Base-by-base conservation (phyloP, 2,113 vertebrate genomes). In the Mustelus asterias region DNA sequence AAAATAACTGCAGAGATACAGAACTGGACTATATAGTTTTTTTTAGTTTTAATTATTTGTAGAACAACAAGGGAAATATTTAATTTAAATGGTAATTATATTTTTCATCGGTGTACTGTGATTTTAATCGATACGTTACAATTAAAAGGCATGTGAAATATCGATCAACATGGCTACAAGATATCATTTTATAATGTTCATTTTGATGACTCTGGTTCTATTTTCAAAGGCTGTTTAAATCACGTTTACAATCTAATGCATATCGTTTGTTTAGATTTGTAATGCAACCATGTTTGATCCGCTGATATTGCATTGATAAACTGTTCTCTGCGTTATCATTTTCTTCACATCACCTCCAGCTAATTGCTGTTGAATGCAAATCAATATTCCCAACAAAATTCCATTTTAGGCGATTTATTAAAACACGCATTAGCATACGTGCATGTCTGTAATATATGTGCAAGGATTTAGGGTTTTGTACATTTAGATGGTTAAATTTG, bases 1-100 rank as follows among this genome's bases (percentile, higher is more conserved):
- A 97, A 67, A 98, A 97, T 97, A 97, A 97, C 97, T 97, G 96
- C 97, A 96, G 97, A 97, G 13, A 97, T 97, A 97, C 97, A 97
- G 97, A 96, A 97, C 96, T 97, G 94, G 10, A 72, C 41, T 48
- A 60, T 58, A 90, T 26, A 29, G 69, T 72, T 94, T 54, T 65
- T 5, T 54, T 65, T 13, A 95, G 7, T 67, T 95, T 72, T 65
- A n/a, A 95, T 48, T 94, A 94, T 70, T 94, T 94, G 37, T 63
- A 41, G 67, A 67, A 67, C 58, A 5, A 69, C 14, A 20, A 22
- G n/a, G 20, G 60, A 67, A 67, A 22, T 94, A 14, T 94, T 69
- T 94, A 69, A 94, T 69, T 94, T 72, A 72, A 54, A 72, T 70
- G 13, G 72, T 72, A 70, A 94, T 20, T 69, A 58, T 16, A 54